Evolutionary conservation across 2,888 invertebrate species (phyloP).

Genomic region (Dolichomitus sp.): DNA sequence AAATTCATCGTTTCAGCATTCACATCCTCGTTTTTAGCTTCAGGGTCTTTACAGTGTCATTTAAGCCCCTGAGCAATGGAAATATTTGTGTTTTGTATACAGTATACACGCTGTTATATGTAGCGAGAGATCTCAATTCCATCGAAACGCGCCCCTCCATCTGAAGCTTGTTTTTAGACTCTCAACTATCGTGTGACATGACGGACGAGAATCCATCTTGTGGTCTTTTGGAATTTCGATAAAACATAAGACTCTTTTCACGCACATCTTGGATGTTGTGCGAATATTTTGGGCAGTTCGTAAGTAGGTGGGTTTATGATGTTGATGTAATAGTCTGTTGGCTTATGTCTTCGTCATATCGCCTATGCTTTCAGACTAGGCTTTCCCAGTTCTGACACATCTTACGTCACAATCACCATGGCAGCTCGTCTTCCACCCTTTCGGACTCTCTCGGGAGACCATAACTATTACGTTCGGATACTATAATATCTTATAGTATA

Average conservation of each 20-base stretch:
- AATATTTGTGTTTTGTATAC: conserved; percentile 16
- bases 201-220: neutral
- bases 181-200: neutral
- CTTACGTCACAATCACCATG: conserved; percentile 7
- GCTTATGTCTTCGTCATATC: conserved; percentile 5
- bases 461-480: conserved; percentile 69
- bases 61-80: conserved; percentile 29
- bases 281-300: neutral
- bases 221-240: conserved; percentile 23
- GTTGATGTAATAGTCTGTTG: neutral
- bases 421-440: conserved; percentile 46
- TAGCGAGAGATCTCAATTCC: conserved; percentile 10
- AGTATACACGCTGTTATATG: neutral
- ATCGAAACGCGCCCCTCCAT: conserved; percentile 31
- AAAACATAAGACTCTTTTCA: neutral
- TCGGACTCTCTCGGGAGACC: conserved; percentile 61
- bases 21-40: conserved; percentile 50
- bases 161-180: conserved; percentile 17
- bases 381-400: conserved; percentile 10
- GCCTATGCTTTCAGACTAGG: neutral
- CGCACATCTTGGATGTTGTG: neutral
- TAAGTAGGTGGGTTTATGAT: neutral
- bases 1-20: neutral
- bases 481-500: conserved; percentile 68
- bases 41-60: conserved; percentile 40